These are phyloP conservation scores for Cebus imitator DNA, from an alignment of 2,113 vertebrate genomes.

Conservation along the genomic window DNA sequence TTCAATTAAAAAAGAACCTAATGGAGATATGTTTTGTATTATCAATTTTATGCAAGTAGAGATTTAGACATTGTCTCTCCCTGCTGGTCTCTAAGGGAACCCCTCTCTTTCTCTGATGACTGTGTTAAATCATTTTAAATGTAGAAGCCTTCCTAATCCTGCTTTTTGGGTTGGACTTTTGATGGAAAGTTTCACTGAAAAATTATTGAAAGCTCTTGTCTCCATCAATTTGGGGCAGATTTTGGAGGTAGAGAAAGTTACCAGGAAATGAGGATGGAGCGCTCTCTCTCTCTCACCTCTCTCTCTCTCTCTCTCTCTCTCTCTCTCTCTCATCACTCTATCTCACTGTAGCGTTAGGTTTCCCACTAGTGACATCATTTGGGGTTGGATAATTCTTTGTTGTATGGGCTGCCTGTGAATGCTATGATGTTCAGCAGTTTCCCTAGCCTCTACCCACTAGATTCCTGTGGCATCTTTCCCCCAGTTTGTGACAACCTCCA, in stretches of 20 bases:
- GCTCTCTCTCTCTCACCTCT: neutral
- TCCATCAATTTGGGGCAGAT: neutral
- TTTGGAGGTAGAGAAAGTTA: neutral
- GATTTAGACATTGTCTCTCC: slow-evolving; percentile 47
- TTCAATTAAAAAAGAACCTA: slow-evolving; percentile 76
- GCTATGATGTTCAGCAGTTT: neutral
- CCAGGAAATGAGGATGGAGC: neutral
- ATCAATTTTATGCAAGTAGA: slow-evolving; percentile 70
- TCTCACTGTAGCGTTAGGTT: neutral
- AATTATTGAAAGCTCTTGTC: neutral
- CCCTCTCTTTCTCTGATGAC: neutral
- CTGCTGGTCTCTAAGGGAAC: neutral
- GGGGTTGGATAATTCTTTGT: neutral
- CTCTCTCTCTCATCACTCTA: neutral
- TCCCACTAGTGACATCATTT: neutral
- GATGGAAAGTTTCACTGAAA: neutral
- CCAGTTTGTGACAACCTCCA: neutral
- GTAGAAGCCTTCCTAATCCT: neutral
- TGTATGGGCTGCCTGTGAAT: neutral
- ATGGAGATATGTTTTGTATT: slow-evolving; percentile 82
- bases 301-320: neutral
- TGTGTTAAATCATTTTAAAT: neutral
- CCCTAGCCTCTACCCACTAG: neutral
- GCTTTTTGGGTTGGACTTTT: neutral
- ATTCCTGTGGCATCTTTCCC: neutral